Percentiles rank a stretch among this genome's conserved stretches.
Evolutionary conservation across 2,888 invertebrate species (phyloP).

Genomic region (Netelia inedita): DNA sequence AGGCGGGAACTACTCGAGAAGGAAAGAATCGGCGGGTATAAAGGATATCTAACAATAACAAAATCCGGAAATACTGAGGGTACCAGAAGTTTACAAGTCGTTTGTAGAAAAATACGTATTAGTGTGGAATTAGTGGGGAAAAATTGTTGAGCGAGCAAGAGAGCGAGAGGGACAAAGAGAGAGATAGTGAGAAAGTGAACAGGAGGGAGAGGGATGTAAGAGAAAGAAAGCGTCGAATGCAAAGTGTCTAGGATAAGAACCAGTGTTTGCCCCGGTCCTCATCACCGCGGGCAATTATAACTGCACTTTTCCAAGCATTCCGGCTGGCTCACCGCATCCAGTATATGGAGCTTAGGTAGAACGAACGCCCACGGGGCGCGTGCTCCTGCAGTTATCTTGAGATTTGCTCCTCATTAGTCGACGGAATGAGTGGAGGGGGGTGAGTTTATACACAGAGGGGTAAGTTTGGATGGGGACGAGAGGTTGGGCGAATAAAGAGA

Average conservation of each 20-base stretch:
- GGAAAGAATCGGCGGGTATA: background rate
- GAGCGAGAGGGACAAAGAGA: background rate
- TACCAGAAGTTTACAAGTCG: slow-evolving; percentile 63
- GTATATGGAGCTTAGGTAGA: slow-evolving; percentile 68
- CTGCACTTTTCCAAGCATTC: slow-evolving; percentile 72
- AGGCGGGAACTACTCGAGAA: background rate
- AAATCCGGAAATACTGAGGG: slow-evolving; percentile 12
- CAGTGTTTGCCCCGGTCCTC: slow-evolving; percentile 70
- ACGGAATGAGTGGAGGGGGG: slow-evolving; percentile 70
- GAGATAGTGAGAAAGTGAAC: background rate
- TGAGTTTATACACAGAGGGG: slow-evolving; percentile 67
- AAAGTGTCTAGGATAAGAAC: slow-evolving; percentile 64
- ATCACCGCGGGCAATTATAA: slow-evolving; percentile 74
- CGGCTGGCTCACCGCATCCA: slow-evolving; percentile 54
- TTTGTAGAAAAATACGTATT: slow-evolving; percentile 60
- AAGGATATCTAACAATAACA: slow-evolving; percentile 7
- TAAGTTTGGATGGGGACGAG: slow-evolving; percentile 45
- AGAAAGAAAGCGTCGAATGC: slow-evolving; percentile 48
- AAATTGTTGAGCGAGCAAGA: slow-evolving; percentile 39
- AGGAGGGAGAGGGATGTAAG: slow-evolving; percentile 21
- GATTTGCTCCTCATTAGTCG: slow-evolving; percentile 81
- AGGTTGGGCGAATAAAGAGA: slow-evolving; percentile 45
- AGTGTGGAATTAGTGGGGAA: slow-evolving; percentile 47
- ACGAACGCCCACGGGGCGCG: slow-evolving; percentile 71
- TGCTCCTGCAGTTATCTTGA: slow-evolving; percentile 80